A percentile compares a stretch with the other conserved stretches of the same genome.
phyloP scores from a whole-genome alignment of 2,888 invertebrate genomes.

The Stegophylla sp. region DNA sequence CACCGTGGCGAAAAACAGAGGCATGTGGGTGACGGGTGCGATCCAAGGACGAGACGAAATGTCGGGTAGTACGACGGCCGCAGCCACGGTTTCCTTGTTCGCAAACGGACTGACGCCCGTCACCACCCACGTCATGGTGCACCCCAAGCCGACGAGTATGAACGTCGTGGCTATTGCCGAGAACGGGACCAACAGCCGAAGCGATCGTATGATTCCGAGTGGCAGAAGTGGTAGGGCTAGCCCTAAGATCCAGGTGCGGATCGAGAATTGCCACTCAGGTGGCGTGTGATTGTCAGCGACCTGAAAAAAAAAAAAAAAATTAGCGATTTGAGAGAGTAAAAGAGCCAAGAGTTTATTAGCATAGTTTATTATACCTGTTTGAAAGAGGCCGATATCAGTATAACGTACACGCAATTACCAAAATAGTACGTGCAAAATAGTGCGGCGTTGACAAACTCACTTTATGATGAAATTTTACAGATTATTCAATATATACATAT shows the following conservation, averaged over 20 bases:
- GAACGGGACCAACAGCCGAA: constrained; percentile 86
- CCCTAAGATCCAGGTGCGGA: constrained; percentile 73
- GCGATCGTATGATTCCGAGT: constrained; percentile 77
- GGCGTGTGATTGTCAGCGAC: constrained; percentile 61
- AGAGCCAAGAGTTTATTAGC: too few species aligned
- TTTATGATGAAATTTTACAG: constrained; percentile 21
- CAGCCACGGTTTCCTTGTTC: background rate
- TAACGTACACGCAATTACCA: constrained; percentile 72
- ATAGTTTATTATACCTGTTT: constrained; percentile 68
- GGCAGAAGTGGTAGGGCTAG: constrained; percentile 75
- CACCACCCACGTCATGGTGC: constrained; percentile 66
- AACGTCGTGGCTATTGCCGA: constrained; percentile 86
- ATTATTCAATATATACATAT: background rate
- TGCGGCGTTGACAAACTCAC: constrained; percentile 62
- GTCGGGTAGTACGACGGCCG: constrained; percentile 70
- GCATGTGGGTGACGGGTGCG: constrained; percentile 67
- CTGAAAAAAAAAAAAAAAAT: constrained; percentile 53
- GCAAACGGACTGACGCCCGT: constrained; percentile 69
- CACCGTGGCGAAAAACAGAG: constrained; percentile 91
- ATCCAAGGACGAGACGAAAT: constrained; percentile 68
- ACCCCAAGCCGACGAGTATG: constrained; percentile 75
- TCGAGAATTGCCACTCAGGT: constrained; percentile 63
- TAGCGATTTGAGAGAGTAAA: background rate
- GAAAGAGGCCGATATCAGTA: constrained; percentile 76
- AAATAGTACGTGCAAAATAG: constrained; percentile 63